Conservation (phyloP, 1,140 invertebrate genomes). For the Semibalanus balanoides region DNA sequence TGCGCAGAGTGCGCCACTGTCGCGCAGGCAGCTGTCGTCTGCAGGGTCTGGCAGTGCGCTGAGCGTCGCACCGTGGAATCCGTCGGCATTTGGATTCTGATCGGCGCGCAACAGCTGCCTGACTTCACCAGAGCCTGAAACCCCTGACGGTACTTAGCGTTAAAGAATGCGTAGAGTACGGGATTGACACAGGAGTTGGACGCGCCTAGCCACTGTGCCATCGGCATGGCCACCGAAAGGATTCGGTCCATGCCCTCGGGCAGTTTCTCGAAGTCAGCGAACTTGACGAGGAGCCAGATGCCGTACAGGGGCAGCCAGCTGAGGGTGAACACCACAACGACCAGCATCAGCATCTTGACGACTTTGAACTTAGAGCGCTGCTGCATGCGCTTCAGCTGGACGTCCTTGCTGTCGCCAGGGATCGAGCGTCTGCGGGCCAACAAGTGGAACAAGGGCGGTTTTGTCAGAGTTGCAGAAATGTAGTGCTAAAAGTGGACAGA, state of each 20-base stretch:
- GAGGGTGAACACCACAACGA: slow-evolving; percentile 83
- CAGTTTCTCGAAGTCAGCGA: slow-evolving; percentile 34
- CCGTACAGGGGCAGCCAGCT: slow-evolving; percentile 90
- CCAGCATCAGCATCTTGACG: slow-evolving; percentile 89
- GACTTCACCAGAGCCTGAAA: slow-evolving; percentile 79
- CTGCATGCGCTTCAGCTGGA: slow-evolving; percentile 55
- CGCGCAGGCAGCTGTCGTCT: neutral
- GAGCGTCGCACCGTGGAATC: neutral
- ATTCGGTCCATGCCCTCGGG: slow-evolving; percentile 51
- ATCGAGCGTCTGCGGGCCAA: slow-evolving; percentile 37
- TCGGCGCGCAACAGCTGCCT: slow-evolving; percentile 51
- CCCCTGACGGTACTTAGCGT: slow-evolving; percentile 86
- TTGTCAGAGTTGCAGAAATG: neutral
- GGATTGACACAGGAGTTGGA: slow-evolving; percentile 97
- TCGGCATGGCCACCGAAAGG: slow-evolving; percentile 59
- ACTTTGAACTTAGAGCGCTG: slow-evolving; percentile 53
- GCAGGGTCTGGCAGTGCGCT: neutral
- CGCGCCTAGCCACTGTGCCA: slow-evolving; percentile 90
- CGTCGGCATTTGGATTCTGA: neutral
- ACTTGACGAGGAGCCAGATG: slow-evolving; percentile 72
- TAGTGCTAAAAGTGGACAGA: neutral
- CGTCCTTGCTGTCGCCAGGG: slow-evolving; percentile 77
- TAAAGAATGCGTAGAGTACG: slow-evolving; percentile 92
- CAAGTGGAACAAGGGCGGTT: neutral
- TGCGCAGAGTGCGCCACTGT: neutral